Evolutionary conservation across 2,797 vertebrate species (phyloP), one percentile per base, ranked within the genome.

Genomic region (Sphenopsis melanotis): DNA sequence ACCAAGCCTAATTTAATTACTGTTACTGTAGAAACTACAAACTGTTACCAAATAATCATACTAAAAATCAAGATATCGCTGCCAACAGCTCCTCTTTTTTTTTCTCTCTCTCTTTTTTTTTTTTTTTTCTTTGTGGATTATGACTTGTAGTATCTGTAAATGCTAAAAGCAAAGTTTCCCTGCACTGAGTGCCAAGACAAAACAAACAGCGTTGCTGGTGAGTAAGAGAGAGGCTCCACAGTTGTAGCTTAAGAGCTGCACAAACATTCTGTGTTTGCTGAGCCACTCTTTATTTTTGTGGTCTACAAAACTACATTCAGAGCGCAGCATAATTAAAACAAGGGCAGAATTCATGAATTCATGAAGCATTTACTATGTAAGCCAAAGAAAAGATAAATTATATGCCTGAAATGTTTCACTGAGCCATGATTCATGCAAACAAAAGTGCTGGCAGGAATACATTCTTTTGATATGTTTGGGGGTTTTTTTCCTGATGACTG

Each of bases 231-330:
- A 97, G 97, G 96, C 89, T 85, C 92, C 87, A 93, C 96, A 95
- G 87, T 96, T 84, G 91, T 83, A 85, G 82, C 95, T 96, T 77
- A 89, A 89, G 87, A 89, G 93, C 88, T 86, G 94, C 96, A 98
- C 97, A 98, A 97, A 97, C 97, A 97, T 97, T 97, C 97, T 98
- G 97, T 98, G 97, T 98, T 98, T 97, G 89, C 94, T 84, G 97
- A 96, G 97, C 41, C 96, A 97, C 96, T 90, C 98, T 97, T 98
- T 97, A 97, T 98, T 98, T 98, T 97, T 97, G 97, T 97, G 97
- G 92, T 88, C 95, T 53, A 97, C 97, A 98, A 98, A 97, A 97
- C 98, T 97, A 98, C 98, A 98, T 98, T 98, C 98, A 98, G 97
- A 97, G 96, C 93, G 83, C 95, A 96, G 96, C 95, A 98, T 97